These are phyloP conservation scores for Tillus elongatus DNA, from an alignment of 2,888 invertebrate species.

Conservation along the genomic window DNA sequence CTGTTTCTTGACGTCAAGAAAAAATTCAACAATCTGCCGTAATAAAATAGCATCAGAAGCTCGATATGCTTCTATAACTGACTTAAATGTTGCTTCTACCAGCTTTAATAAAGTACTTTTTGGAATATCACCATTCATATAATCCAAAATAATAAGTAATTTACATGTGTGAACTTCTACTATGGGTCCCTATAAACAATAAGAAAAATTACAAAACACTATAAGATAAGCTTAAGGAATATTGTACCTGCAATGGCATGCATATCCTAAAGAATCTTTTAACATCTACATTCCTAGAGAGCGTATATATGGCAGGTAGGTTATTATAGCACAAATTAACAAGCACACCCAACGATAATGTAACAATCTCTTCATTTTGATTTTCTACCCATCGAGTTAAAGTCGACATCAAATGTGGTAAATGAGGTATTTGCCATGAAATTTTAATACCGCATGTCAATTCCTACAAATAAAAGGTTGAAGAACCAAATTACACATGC, in stretches of 20 bases:
- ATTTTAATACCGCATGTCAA: slow-evolving; percentile 71
- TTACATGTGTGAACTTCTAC: slow-evolving; percentile 48
- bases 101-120: slow-evolving; percentile 43
- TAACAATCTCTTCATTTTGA: slow-evolving; percentile 44
- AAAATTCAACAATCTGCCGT: slow-evolving; percentile 48
- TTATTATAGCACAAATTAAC: slow-evolving; percentile 75
- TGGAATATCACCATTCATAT: slow-evolving; percentile 44
- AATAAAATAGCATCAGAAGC: slow-evolving; percentile 42
- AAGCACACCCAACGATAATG: slow-evolving; percentile 57
- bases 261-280: slow-evolving; percentile 57
- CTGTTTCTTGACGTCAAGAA: slow-evolving; percentile 39
- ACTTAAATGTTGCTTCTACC: slow-evolving; percentile 43
- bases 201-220: not conserved
- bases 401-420: slow-evolving; percentile 56
- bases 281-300: slow-evolving; percentile 62
- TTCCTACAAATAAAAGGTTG: slow-evolving; percentile 57
- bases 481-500: slow-evolving; percentile 7
- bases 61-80: slow-evolving; percentile 42
- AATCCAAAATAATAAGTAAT: slow-evolving; percentile 46
- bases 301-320: slow-evolving; percentile 60
- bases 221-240: no score
- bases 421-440: slow-evolving; percentile 70
- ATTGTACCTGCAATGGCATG: slow-evolving; percentile 53
- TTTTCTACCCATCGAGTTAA: slow-evolving; percentile 57
- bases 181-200: slow-evolving; percentile 33